Base-by-base conservation (phyloP, 2,113 vertebrate species). In the Spilogale gracilis region DNA sequence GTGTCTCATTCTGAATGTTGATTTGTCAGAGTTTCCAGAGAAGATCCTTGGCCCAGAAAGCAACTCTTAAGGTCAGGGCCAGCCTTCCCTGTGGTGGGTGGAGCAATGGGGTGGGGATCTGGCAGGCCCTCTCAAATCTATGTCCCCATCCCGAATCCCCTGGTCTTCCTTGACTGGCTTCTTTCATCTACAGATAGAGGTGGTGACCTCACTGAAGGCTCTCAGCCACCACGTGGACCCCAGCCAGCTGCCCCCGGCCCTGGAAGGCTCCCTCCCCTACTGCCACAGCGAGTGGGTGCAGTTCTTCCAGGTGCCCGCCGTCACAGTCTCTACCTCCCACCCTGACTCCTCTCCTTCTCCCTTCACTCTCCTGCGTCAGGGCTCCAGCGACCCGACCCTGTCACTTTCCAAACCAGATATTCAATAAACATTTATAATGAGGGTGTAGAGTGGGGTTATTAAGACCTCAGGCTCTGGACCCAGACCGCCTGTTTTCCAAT, bases 211-310 rank as follows among this genome's bases (percentile, higher is more conserved):
- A 0, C 92, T 99, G 97, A 99, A 99, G 98, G 98, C 99, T 50
- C 99, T 99, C 78, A 98, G 99, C 97, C 99, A 99, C 98, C 98
- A 99, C 0, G 94, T 99, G 38, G 99, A 99, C 95, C 98, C 98
- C 86, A 98, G 98, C 61, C 99, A 99, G 98, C 98, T 99, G 98
- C 99, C 99, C 0, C 94, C 89, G 58, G 99, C 99, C 97, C 98
- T 99, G 92, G 99, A 99, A 0, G 99, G 99, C 73, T 91, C 98
- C 89, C 99, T 99, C 93, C 98, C 98, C 21, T 99, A 99, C 98
- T 98, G 98, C 98, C 99, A 99, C 93, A 50, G 94, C 60, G 99
- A 99, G 97, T 99, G 99, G 99, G 98, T 99, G 93, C 99, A 99
- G 16, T 99, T 99, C 97, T 99, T 99, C 97, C 99, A 99, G 99